Evolutionary conservation across 2,113 vertebrate species (phyloP), one percentile per base, ranked within the genome.

Genomic region (Amphiprion percula): DNA sequence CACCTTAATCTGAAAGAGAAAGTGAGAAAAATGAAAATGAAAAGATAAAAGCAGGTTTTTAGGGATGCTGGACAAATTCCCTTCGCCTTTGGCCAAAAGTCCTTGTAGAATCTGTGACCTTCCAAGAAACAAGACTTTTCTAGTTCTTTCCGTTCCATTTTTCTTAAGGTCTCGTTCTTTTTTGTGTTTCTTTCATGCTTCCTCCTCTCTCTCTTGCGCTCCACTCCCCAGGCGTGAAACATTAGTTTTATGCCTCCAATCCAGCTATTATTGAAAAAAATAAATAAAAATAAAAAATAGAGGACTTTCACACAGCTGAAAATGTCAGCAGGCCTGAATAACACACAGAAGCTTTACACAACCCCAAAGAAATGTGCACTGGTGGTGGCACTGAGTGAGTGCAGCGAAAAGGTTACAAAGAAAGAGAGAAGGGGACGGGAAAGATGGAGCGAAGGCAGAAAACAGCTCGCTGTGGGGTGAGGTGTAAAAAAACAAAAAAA

Each of bases 271-370:
- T 86, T 92, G 77, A 63, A 63, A 84, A 60, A 71, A 37, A 74
- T 23, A 47, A 26, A 26, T 3, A 2, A 26, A 26, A 46, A 59
- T 4, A 56, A 74, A 80, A 82, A 67, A 72, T 16, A 66, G 47
- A 75, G 70, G 61, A 76, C 72, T 85, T 91, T 90, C 73, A 74
- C 86, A 69, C 47, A 62, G 65, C 80, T 88, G 89, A 82, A 92
- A 93, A 94, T 95, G 94, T 93, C 93, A 93, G 78, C 78, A 41
- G 66, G 66, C 82, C 56, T 55, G 58, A 85, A 78, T 69, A 87
- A 79, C 82, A 84, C 70, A 39, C 37, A 83, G 70, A 47, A 47
- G 83, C 77, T 64, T 61, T 72, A 74, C 53, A 64, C 79, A 63
- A 68, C 39, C 44, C 70, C 17, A 19, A 56, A 77, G 68, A 83